These are phyloP conservation scores for Talpa occidentalis DNA, from an alignment of 2,113 vertebrate species.

Conservation along the genomic window DNA sequence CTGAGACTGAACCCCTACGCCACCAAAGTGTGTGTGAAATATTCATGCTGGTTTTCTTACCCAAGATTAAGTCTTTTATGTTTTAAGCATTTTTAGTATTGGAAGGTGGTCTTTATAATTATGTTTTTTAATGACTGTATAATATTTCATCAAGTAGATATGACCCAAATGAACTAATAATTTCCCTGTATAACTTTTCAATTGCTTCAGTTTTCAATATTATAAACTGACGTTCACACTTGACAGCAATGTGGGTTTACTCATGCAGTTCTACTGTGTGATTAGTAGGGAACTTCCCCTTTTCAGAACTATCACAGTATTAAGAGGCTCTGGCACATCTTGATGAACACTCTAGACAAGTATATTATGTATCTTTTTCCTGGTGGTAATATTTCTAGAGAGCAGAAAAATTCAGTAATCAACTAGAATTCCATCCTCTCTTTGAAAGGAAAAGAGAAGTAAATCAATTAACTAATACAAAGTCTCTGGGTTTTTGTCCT, in stretches of 20 bases:
- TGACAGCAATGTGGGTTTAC: neutral
- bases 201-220: neutral
- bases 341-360: neutral
- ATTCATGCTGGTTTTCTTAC: constrained; percentile 43
- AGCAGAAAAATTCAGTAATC: neutral
- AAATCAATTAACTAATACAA: constrained; percentile 30
- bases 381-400: constrained; percentile 1
- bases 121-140: constrained; percentile 15
- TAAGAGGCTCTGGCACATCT: neutral
- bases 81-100: neutral
- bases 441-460: constrained; percentile 16
- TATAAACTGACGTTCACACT: neutral
- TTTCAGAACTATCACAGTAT: neutral
- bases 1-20: no score
- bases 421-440: neutral
- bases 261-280: neutral
- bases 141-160: neutral
- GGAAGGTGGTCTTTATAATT: neutral
- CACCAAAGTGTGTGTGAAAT: neutral
- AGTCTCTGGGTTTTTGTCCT: constrained; percentile 47
- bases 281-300: neutral
- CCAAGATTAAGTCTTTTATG: neutral
- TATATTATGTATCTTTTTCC: neutral
- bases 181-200: neutral
- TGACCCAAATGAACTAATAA: constrained; percentile 11